Base-by-base conservation (phyloP, 2,888 invertebrate genomes). In the Lomographa bimaculata region DNA sequence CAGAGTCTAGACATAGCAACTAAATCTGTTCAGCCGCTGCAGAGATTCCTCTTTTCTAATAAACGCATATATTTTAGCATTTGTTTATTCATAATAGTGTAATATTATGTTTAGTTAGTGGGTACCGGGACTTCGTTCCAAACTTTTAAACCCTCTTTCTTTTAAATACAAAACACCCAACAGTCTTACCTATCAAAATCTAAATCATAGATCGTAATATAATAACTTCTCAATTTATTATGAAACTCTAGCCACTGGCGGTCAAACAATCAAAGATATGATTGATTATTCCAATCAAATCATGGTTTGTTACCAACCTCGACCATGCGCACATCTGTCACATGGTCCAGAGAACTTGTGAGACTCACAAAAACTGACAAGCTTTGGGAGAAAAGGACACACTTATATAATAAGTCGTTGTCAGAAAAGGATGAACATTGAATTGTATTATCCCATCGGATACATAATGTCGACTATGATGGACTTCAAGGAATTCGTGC, bases 251-350 rank as follows among this genome's bases (percentile, higher is more conserved):
- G 38, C 27, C 67, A 59, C 56, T 67, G 71, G 69, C 71, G 72
- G 78, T 78, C 79, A 80, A 77, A 85, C 79, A 82, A 79, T 82
- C 79, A 76, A 71, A 79, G 72, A 74, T 80, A 76, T 85, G 85
- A 87, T 86, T 86, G 87, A 86, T 86, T 84, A 84, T 84, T 77
- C 76, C 75, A 72, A 83, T 83, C 73, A 72, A 76, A 76, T 71
- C 77, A 82, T 71, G 87, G 77, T 82, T 86, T 84, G 86, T 86
- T 87, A 83, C 71, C 64, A 71, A 70, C 79, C 79, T 72, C 85
- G 81, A 63, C 78, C 83, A 81, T 72, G 86, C 86, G 82, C 84
- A 73, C 87, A 86, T 85, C 86, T 86, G 87, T 86, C 85, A 76
- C 73, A 86, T 80, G 86, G 69, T 83, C 70, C 79, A 79, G 54